Evolutionary conservation across 2,888 invertebrate genomes (phyloP), one percentile per base, ranked within the genome.

Genomic region (Catotricha subobsoleta): DNA sequence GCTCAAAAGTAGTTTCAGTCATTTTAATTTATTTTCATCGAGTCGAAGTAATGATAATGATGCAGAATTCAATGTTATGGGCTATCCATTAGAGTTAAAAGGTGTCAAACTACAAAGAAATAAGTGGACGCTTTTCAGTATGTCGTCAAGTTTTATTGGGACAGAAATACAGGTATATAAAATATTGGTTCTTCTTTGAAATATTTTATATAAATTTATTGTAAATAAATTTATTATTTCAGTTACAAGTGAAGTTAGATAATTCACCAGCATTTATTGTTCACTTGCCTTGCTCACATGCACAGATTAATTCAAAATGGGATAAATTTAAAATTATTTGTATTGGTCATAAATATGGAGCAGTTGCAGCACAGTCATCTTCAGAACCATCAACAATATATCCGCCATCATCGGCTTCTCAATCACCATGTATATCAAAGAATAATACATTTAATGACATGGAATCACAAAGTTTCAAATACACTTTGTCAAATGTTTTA

Each of bases 91-190:
- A 2, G 55, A 59, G 43, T 41, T 58, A 25, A 57, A 55, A 43
- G 51, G 55, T 33, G 50, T 55, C 19, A 56, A 56, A 2, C 35
- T 62, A 40, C 45, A 47, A 2, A 50, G 49, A 39, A 54, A 56
- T 41, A 59, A 56, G 41, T 63, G 62, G 62, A 60, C 54, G 5
- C 62, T 62, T 47, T 40, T 63, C 38, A 52, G 57, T 16, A 54
- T 62, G 27, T 52, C 55, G 1, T 42, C 61, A 16, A 54, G 55
- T 33, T 42, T 47, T 3, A 48, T 50, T 31, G 43, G 50, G 2
- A 57, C 57, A 46, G 46, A 49, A 1, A 44, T 63, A 23, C 52
- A 7, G 13, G 39, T 39, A 15, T n/a, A n/a, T n/a, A 39, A 2
- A 15, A 16, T 39, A 15, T 21, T 31, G 18, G n/a, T 29, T 39